Conservation (phyloP, 2,888 invertebrate genomes). For the Lamellibrachia satsuma region DNA sequence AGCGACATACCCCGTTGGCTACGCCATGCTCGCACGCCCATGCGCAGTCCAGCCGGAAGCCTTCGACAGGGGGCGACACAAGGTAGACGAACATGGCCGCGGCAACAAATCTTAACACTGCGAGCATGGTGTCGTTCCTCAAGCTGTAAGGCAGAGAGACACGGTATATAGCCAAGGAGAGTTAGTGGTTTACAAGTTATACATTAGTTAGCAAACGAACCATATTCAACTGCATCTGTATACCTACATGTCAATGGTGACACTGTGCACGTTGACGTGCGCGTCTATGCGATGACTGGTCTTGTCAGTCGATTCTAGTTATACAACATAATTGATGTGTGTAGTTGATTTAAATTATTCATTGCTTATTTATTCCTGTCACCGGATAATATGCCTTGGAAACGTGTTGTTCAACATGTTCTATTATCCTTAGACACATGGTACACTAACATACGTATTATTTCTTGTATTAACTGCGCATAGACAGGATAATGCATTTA, state of each 20-base stretch:
- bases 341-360: neutral
- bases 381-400: no score
- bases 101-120: neutral
- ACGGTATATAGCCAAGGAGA: neutral
- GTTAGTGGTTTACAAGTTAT: neutral
- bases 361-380: neutral
- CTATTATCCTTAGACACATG: neutral
- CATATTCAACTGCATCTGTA: no score
- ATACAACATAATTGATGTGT: neutral
- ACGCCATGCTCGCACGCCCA: conserved; percentile 1
- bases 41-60: neutral
- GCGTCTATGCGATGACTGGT: neutral
- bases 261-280: neutral
- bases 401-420: no score
- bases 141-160: neutral
- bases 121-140: neutral
- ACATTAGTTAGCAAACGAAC: no score
- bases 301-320: neutral
- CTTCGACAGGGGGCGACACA: neutral
- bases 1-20: neutral
- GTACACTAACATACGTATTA: no score
- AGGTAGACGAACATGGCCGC: neutral
- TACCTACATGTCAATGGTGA: neutral
- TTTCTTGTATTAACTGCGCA: no score
- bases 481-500: no score